Evolutionary conservation across 1,140 invertebrate species (phyloP), one percentile per base, ranked within the genome.

Genomic region (Drosophila pruinosa): DNA sequence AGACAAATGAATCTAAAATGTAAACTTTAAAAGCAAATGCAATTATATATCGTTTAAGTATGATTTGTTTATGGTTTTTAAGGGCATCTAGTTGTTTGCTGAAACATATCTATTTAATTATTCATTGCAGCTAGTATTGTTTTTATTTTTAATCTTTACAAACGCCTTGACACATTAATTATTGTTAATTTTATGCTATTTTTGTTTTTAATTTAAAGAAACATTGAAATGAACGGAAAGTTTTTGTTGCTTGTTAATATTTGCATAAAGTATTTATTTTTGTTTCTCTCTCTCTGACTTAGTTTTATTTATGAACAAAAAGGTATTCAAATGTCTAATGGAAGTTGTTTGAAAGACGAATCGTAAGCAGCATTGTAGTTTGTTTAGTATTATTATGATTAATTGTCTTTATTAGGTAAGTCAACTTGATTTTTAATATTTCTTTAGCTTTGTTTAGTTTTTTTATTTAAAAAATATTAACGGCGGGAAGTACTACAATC

Each of bases 401-500:
- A 61, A 59, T 64, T 7, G 28, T 62, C 63, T 63, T 73, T 72
- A 31, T 34, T 48, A 22, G 24, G 59, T 65, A 67, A n/a, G 48
- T 50, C 17, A 59, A 53, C 34, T 54, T 57, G 28, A 36, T 26
- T 45, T 57, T 64, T 12, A 38, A 56, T 59, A 56, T 57, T 62
- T 61, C 41, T 34, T 70, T 38, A 1, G 15, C 12, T 54, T 68
- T 62, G 24, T 26, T 56, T 48, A 15, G 4, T 52, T 31, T 68
- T 61, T 78, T 63, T 78, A 36, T 45, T 54, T 15, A 86, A 86
- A 86, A 86, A 86, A 86, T 86, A 78, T 86, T 70, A 86, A 86
- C 81, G 81, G 81, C 81, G 81, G 81, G 81, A 86, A 86, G 81
- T 86, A 88, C 81, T 86, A 86, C 81, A 86, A 86, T 86, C 82